Evolutionary conservation across 2,113 vertebrate species (phyloP).

Genomic region (Stictonetta naevosa): DNA sequence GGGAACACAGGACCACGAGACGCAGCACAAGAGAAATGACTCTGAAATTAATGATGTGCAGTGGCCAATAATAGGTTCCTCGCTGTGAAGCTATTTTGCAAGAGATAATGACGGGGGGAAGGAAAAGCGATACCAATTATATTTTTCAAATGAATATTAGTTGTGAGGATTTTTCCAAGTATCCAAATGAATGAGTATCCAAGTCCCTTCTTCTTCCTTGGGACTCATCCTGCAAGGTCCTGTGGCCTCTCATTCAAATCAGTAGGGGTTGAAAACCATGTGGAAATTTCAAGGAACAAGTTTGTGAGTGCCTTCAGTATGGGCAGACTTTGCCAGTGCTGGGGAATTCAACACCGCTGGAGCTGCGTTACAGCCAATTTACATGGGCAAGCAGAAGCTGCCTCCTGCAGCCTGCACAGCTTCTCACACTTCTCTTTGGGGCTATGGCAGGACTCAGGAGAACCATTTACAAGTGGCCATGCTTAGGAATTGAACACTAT

Average conservation of each 20-base stretch:
- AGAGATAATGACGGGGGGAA: neutral
- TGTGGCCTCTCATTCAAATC: accelerated
- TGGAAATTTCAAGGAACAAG: neutral
- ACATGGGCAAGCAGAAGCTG: neutral
- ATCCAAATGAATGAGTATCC: neutral
- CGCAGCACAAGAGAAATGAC: neutral
- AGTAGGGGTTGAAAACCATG: accelerated
- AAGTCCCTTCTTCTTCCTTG: neutral
- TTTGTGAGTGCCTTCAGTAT: neutral
- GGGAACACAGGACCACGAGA: neutral
- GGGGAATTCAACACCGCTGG: neutral
- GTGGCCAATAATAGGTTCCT: neutral
- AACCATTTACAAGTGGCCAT: neutral
- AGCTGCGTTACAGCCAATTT: neutral
- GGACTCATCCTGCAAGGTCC: neutral
- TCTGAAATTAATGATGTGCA: neutral
- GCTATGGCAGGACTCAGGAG: neutral
- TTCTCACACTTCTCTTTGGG: neutral
- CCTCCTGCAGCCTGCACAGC: neutral
- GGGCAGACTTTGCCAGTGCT: neutral
- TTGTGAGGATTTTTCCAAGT: neutral
- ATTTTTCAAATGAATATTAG: neutral
- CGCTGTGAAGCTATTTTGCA: neutral
- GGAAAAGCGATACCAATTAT: neutral
- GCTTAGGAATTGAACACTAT: neutral